Evolutionary conservation across 2,113 vertebrate species (phyloP).

Genomic region (Brienomyrus brachyistius): DNA sequence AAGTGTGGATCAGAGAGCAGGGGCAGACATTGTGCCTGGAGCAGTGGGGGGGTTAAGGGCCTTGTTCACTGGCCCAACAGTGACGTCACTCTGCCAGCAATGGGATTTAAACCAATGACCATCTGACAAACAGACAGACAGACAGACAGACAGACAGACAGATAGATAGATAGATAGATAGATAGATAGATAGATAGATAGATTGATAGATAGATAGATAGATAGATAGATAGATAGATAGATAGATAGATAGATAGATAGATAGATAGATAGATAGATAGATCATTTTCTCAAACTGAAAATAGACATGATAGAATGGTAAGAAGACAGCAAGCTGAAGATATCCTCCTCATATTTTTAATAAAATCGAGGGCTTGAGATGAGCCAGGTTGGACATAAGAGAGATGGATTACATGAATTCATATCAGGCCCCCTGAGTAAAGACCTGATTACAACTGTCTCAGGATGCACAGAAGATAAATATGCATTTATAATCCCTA

Average conservation of each 20-base stretch:
- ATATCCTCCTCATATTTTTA: neutral
- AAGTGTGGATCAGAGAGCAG: neutral
- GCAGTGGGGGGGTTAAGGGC: no score
- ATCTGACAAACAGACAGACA: no score
- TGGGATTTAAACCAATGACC: no score
- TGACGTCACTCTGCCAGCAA: neutral
- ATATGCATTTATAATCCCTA: neutral
- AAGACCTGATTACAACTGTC: neutral
- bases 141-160: no score
- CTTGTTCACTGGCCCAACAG: neutral
- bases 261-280: neutral
- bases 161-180: no score
- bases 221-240: no score
- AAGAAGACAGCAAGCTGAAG: neutral
- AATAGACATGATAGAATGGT: neutral
- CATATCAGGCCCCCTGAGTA: neutral
- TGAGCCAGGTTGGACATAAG: neutral
- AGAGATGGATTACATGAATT: neutral
- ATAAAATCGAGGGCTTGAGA: neutral
- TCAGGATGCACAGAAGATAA: neutral
- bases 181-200: no score
- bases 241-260: neutral
- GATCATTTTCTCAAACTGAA: neutral
- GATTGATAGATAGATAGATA: no score
- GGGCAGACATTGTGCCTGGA: neutral